These are phyloP conservation scores for Smittia sp. DNA, from an alignment of 2,888 invertebrate genomes.

Conservation along the genomic window DNA sequence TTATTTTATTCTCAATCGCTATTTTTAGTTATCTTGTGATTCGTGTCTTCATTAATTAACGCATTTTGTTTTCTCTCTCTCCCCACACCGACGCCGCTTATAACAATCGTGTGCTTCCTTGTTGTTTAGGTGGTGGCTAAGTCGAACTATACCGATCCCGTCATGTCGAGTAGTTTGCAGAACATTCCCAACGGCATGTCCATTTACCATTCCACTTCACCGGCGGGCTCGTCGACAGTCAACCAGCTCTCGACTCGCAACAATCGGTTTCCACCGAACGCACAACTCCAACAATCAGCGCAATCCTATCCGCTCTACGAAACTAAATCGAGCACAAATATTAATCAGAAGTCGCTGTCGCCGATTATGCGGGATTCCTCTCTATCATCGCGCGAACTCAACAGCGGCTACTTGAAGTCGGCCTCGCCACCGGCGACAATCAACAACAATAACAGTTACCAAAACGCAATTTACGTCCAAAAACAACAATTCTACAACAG, in stretches of 20 bases:
- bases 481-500: conserved; percentile 37
- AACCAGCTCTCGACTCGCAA: conserved; percentile 11
- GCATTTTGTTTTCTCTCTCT: neutral
- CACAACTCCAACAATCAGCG: conserved; percentile 10
- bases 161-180: conserved; percentile 54
- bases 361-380: conserved; percentile 42
- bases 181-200: conserved; percentile 53
- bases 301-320: conserved; percentile 42
- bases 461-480: conserved; percentile 39
- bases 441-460: conserved; percentile 40
- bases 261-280: conserved; percentile 23
- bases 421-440: conserved; percentile 38
- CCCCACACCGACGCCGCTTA: neutral
- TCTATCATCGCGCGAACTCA: conserved; percentile 43
- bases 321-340: conserved; percentile 45
- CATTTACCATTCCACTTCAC: conserved; percentile 46
- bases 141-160: conserved; percentile 52
- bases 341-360: conserved; percentile 44
- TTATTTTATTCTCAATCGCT: conserved; percentile 14
- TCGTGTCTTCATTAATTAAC: conserved; percentile 1
- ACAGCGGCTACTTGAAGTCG: conserved; percentile 19
- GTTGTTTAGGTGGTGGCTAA: conserved; percentile 48
- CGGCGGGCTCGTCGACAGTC: conserved; percentile 44
- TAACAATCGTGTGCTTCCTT: neutral
- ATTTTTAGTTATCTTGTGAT: conserved; percentile 13